A percentile compares a stretch with the other conserved stretches of the same genome.
phyloP scores from a whole-genome alignment of 2,888 invertebrate genomes.

The Piscicola geometra region DNA sequence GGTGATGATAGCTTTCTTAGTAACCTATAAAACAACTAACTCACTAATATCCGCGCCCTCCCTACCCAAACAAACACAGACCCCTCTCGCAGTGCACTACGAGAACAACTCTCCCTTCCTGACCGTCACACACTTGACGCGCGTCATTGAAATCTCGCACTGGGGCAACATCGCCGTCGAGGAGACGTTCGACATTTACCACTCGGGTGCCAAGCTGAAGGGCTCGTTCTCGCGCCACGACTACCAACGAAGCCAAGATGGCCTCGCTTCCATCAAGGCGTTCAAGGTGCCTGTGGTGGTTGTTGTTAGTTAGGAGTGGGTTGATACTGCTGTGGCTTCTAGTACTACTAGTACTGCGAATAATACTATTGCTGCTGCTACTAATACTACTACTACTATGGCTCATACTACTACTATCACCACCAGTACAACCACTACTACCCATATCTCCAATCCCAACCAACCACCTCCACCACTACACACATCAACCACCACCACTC shows the following conservation, averaged over 20 bases:
- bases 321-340: neutral
- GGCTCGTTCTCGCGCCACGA: slow-evolving; percentile 95
- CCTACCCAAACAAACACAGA: too few species aligned
- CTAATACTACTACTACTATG: neutral
- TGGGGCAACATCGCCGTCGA: slow-evolving; percentile 99
- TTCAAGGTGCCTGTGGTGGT: slow-evolving; percentile 66
- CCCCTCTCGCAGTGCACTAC: slow-evolving; percentile 76
- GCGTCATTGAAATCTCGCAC: slow-evolving; percentile 90
- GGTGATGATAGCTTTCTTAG: too few species aligned
- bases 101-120: slow-evolving; percentile 95
- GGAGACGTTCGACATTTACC: slow-evolving; percentile 83
- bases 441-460: neutral
- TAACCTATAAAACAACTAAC: too few species aligned
- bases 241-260: slow-evolving; percentile 84
- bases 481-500: slow-evolving; percentile 4
- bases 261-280: slow-evolving; percentile 80
- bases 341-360: neutral
- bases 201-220: slow-evolving; percentile 86
- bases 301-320: neutral
- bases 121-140: slow-evolving; percentile 78
- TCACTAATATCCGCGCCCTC: too few species aligned
- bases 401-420: neutral
- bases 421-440: neutral
- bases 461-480: neutral
- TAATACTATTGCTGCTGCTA: too few species aligned